Evolutionary conservation across 2,113 vertebrate genomes (phyloP), one percentile per base, ranked within the genome.

Genomic region (Oceanites oceanicus): DNA sequence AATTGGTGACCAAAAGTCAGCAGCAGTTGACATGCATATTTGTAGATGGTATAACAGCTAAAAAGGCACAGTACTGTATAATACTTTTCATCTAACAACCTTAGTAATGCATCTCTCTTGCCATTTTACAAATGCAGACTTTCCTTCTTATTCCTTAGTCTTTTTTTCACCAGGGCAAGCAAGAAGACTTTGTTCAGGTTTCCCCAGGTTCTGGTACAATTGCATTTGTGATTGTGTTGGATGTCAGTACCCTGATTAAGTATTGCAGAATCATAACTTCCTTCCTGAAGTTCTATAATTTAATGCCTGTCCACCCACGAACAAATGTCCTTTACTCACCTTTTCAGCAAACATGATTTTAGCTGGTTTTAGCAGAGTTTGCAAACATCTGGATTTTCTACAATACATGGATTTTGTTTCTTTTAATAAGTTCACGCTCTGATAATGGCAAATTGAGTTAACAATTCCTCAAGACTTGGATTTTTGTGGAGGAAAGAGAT

Each of bases 201-300:
- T 89, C 58, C 29, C 15, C 9, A 9, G 17, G 13, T 76, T 80
- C 36, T 68, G 29, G 40, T 87, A 18, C 44, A 76, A 27, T 38
- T 81, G 27, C 45, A n/a, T 53, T 15, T 63, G 6, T 1, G 0
- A 0, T 67, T 86, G 12, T 52, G 5, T 86, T 67, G 50, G 12
- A 26, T 72, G 29, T 61, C 58, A 59, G 32, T 65, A 20, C 9
- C 27, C 44, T 59, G 5, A 50, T 59, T n/a, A 30, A 81, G 18
- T 77, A 15, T 34, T 91, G 20, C 27, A 52, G 42, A 50, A 62
- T 78, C 17, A 2, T 62, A 63, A 63, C 13, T 36, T 75, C 32
- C 27, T 72, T 76, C 79, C 50, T 74, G 59, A 80, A 61, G 47
- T 62, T 30, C 42, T 68, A 22, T 36, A 44, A 0, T 56, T 42